Percentiles rank a stretch among this genome's conserved stretches.
These are phyloP conservation scores for Chloroceryle aenea DNA, from an alignment of 2,113 vertebrate genomes.

Conservation along the genomic window DNA sequence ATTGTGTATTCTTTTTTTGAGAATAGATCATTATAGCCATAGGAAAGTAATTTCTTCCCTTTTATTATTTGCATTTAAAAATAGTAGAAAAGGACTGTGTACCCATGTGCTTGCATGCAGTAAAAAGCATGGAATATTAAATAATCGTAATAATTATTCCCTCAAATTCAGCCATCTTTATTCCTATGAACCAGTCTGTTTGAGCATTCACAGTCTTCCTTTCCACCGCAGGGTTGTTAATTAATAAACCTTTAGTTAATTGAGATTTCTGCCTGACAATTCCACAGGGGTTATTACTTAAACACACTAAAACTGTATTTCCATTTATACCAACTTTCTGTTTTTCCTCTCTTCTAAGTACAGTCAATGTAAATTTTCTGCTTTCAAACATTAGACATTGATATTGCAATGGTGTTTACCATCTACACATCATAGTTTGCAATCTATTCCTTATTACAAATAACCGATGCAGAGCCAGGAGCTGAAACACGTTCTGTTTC, in stretches of 20 bases:
- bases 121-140: neutral
- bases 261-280: constrained; percentile 66
- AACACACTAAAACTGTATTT: constrained; percentile 61
- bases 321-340: constrained; percentile 51
- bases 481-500: neutral
- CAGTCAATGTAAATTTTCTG: constrained; percentile 11
- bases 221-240: constrained; percentile 54
- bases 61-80: constrained; percentile 5
- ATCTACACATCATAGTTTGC: neutral
- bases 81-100: neutral
- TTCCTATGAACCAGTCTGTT: neutral
- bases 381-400: neutral
- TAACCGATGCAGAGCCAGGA: neutral
- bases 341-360: constrained; percentile 19
- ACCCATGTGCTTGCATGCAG: rapidly evolving
- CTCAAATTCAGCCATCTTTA: neutral
- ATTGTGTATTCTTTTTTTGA: neutral
- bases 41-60: neutral
- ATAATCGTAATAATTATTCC: neutral
- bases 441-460: neutral
- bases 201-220: neutral
- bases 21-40: neutral
- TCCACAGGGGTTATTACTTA: constrained; percentile 66
- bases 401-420: neutral
- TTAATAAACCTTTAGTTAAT: constrained; percentile 74